phyloP scores from a whole-genome alignment of 2,888 invertebrate genomes.

The Leucophenga montana region DNA sequence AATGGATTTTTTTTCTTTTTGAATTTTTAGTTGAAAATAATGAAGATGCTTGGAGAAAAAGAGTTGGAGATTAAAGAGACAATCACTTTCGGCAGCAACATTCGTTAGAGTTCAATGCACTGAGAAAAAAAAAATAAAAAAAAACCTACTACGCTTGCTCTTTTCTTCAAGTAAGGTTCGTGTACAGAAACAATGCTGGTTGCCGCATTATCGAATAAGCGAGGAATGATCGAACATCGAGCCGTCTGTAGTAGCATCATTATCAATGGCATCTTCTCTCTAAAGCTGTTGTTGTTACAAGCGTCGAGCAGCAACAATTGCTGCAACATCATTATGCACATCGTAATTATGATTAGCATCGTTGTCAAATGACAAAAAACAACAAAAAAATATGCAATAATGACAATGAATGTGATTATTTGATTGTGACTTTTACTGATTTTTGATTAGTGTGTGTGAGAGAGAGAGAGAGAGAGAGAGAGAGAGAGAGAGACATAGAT shows the following conservation, averaged over 20 bases:
- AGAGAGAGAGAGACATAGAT: not conserved
- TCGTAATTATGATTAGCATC: not conserved
- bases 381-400: constrained; percentile 14
- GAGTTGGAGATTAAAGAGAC: constrained; percentile 32
- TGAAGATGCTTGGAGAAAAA: not conserved
- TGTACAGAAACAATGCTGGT: too few relatives aligned
- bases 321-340: constrained; percentile 43
- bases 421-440: not conserved
- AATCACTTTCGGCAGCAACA: constrained; percentile 53
- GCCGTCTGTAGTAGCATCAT: too few relatives aligned
- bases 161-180: constrained; percentile 22
- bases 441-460: too few relatives aligned
- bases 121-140: not conserved
- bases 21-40: too few relatives aligned
- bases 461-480: not conserved
- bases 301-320: constrained; percentile 28
- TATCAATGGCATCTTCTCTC: too few relatives aligned
- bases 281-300: constrained; percentile 33
- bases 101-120: constrained; percentile 49
- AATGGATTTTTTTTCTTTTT: too few relatives aligned
- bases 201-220: too few relatives aligned
- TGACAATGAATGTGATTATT: constrained; percentile 21
- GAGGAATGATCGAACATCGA: too few relatives aligned
- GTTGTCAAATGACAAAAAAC: not conserved
- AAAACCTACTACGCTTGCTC: not conserved